phyloP scores from a whole-genome alignment of 2,797 vertebrate species.

The Mus minutoides region DNA sequence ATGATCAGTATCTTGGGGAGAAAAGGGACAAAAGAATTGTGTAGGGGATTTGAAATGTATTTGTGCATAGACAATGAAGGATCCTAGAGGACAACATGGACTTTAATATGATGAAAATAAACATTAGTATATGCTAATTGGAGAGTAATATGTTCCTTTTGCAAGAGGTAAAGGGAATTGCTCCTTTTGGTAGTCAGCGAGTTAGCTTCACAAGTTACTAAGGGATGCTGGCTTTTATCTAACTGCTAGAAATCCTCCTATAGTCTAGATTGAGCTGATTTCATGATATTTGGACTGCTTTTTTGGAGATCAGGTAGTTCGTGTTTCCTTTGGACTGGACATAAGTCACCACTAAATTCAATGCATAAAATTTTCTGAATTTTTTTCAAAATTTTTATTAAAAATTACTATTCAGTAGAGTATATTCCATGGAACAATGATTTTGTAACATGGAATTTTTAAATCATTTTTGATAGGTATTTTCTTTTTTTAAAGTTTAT shows the following conservation, averaged over 20 bases:
- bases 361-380: conserved; percentile 84
- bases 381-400: neutral
- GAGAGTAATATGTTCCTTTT: neutral
- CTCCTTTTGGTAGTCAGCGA: neutral
- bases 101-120: neutral
- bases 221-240: neutral
- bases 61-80: neutral
- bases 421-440: neutral
- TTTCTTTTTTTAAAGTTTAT: too few relatives aligned
- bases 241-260: neutral
- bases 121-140: neutral
- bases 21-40: too few relatives aligned
- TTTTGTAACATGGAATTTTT: too few relatives aligned
- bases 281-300: too few relatives aligned
- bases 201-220: neutral
- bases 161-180: neutral
- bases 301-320: neutral
- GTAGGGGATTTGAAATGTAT: neutral
- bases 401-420: neutral
- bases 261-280: neutral
- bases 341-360: conserved; percentile 88
- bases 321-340: neutral
- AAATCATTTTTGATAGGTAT: neutral
- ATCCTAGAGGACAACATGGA: neutral
- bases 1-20: neutral